phyloP scores from a whole-genome alignment of 2,113 vertebrate species.

The Tyto alba region DNA sequence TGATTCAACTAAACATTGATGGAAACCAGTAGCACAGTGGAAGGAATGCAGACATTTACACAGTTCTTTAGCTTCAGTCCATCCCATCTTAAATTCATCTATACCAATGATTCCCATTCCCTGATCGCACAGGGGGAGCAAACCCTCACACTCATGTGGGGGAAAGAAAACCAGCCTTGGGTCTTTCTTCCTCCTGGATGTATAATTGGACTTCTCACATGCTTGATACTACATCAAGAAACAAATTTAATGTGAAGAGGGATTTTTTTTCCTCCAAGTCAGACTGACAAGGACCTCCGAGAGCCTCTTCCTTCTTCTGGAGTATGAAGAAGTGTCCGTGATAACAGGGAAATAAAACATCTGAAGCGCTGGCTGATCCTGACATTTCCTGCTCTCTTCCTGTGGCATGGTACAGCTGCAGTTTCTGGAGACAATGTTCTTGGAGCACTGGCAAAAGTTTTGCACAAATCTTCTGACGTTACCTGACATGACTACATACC shows the following conservation, averaged over 20 bases:
- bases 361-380: background rate
- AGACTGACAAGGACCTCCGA: background rate
- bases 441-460: background rate
- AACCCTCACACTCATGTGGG: background rate
- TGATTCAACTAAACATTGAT: background rate
- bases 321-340: background rate
- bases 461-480: background rate
- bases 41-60: background rate
- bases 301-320: background rate
- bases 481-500: background rate
- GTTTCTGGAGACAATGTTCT: background rate
- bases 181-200: background rate
- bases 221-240: background rate
- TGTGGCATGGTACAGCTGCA: background rate
- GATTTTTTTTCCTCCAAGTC: background rate
- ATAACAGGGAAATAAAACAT: too few species aligned
- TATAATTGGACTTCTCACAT: background rate
- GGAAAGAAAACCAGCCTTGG: background rate
- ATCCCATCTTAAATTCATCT: background rate
- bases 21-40: background rate
- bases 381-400: background rate
- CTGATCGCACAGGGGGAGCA: background rate
- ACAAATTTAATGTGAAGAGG: background rate
- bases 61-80: background rate
- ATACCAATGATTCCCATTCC: background rate